These are phyloP conservation scores for Leptinotarsa undecemlineata DNA, from an alignment of 1,140 invertebrate species.

Conservation along the genomic window DNA sequence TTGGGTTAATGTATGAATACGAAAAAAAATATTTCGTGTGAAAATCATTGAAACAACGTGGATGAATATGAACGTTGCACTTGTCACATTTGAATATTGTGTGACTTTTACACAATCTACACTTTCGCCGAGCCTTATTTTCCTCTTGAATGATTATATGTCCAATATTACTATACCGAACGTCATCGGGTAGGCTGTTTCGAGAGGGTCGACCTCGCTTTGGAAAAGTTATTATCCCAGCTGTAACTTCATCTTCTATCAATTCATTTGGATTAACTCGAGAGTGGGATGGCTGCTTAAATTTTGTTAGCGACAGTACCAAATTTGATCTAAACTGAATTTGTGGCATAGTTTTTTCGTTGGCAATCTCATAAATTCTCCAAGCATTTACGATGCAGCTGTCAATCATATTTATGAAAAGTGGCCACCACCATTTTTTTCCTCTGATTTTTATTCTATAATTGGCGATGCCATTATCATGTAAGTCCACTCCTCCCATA, in stretches of 20 bases:
- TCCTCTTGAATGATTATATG: conserved; percentile 8
- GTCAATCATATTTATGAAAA: background rate
- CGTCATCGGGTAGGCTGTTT: background rate
- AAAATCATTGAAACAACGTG: conserved; percentile 2
- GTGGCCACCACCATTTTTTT: conserved; percentile 6
- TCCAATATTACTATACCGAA: background rate
- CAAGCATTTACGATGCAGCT: too few species aligned
- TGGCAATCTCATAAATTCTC: too few species aligned
- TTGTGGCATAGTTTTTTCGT: too few species aligned
- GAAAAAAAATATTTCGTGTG: background rate
- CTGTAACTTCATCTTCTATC: too few species aligned
- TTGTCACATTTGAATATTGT: background rate
- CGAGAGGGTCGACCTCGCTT: too few species aligned
- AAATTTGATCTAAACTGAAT: too few species aligned
- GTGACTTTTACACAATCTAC: conserved; percentile 14
- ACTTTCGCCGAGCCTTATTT: conserved; percentile 2
- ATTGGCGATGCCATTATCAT: background rate
- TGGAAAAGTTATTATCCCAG: too few species aligned
- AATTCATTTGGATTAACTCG: too few species aligned
- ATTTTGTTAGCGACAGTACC: too few species aligned
- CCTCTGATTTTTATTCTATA: conserved; percentile 1
- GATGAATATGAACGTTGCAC: conserved; percentile 4
- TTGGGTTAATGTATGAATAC: background rate
- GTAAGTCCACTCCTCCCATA: background rate
- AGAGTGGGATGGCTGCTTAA: too few species aligned